phyloP scores from a whole-genome alignment of 2,888 invertebrate genomes.

The Drosophila borealis region DNA sequence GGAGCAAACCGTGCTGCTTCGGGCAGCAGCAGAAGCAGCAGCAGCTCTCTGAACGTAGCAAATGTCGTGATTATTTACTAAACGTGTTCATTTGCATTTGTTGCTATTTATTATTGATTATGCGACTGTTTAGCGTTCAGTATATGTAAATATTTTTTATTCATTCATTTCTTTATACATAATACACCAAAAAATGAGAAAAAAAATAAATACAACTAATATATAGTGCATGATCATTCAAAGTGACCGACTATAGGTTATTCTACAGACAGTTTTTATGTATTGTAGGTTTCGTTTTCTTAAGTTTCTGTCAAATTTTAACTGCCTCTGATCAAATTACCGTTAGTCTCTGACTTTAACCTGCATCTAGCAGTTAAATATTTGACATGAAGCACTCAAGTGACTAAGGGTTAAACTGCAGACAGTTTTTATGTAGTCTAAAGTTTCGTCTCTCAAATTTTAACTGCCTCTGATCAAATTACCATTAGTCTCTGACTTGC shows the following conservation, averaged over 20 bases:
- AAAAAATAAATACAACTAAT: constrained; percentile 8
- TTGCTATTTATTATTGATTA: constrained; percentile 73
- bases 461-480: neutral
- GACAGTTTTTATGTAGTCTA: too few species aligned
- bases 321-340: neutral
- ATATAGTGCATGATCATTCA: neutral
- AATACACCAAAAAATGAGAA: constrained; percentile 22
- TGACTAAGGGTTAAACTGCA: too few species aligned
- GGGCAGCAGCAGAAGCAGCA: constrained; percentile 5
- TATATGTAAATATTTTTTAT: constrained; percentile 75
- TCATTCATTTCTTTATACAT: constrained; percentile 57
- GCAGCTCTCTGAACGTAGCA: constrained; percentile 10
- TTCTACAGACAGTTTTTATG: neutral
- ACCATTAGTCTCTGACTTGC: neutral
- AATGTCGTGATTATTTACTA: constrained; percentile 69
- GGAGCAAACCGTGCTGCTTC: constrained; percentile 13
- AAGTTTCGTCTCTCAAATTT: neutral
- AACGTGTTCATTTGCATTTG: constrained; percentile 76
- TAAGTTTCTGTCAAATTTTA: neutral
- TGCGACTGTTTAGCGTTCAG: constrained; percentile 73
- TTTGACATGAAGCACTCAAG: too few species aligned
- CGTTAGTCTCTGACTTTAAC: too few species aligned
- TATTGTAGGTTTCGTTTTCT: too few species aligned
- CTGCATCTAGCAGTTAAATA: too few species aligned
- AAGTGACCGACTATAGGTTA: neutral